Base-by-base conservation (phyloP, 1,140 invertebrate genomes). In the Galleria mellonella region DNA sequence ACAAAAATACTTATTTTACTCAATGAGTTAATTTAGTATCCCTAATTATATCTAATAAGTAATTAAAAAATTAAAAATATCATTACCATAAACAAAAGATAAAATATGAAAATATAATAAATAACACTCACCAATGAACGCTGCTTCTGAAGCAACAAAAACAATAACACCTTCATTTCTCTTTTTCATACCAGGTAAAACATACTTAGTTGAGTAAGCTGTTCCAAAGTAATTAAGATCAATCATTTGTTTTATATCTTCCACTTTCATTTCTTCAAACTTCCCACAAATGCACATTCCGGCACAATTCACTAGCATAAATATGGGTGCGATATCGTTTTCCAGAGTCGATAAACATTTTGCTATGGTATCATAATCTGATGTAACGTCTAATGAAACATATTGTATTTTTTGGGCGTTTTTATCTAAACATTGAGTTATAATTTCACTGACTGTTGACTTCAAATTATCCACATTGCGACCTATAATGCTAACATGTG, bases 251-350 rank as follows among this genome's bases (percentile, higher is more conserved):
- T 93, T 90, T 32, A 97, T 90, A 55, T 94, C 91, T 29, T 90
- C 82, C 0, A 90, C 61, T 7, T 91, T 85, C 13, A 94, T 91
- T 49, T 98, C 92, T 79, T 98, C 96, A 67, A 98, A 93, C 59
- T 89, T 90, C 4, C 92, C 92, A 75, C 92, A 92, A 44, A 93
- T 89, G 35, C 94, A 91, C 62, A 89, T 88, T 7, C 98, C 98
- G 37, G 97, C 97, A 88, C 95, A 98, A 77, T 98, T 98, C 0
- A 98, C 88, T 1, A 99, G 82, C 88, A 98, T 93, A 70, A 93
- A 94, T 62, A 98, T 91, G 9, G 95, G 92, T 1, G 94, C 95
- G 8, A 88, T 59, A 35, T 78, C 67, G 4, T 54, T 41, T 61
- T 89, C 83, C 30, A 84, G 41, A 0, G 89, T 83, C 62, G 93